Conservation (phyloP, 2,797 vertebrate species). For the Cossypha niveicapilla region DNA sequence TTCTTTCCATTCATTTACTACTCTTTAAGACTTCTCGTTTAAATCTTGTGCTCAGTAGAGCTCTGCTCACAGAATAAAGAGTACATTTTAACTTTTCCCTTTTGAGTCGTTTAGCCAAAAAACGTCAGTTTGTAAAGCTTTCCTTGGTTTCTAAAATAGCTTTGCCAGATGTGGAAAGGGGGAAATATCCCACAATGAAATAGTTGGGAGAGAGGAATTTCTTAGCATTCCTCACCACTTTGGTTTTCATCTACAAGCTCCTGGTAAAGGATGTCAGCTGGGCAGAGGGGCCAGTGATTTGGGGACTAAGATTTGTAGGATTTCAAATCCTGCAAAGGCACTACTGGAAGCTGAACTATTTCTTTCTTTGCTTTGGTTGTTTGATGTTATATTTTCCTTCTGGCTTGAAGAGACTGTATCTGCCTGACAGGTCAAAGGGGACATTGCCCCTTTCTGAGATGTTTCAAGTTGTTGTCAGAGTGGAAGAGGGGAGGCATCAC, state of each 20-base stretch:
- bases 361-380: constrained; percentile 33
- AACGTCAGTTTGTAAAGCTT: neutral
- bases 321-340: neutral
- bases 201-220: constrained; percentile 12
- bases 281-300: neutral
- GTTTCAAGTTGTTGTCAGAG: neutral
- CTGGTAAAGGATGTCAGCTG: neutral
- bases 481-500: neutral
- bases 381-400: constrained; percentile 9
- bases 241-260: neutral
- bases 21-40: neutral
- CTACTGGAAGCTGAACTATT: neutral
- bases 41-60: neutral
- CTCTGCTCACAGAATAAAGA: neutral
- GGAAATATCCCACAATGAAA: neutral
- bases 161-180: constrained; percentile 50
- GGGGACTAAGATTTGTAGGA: neutral
- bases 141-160: constrained; percentile 40
- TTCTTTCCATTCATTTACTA: neutral
- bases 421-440: neutral
- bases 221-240: neutral
- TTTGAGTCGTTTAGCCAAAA: neutral
- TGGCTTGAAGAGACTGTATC: neutral
- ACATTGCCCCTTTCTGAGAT: neutral
- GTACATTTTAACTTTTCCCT: neutral